Base-by-base conservation (phyloP, 1,140 invertebrate species). In the Lanistes nyassanus region DNA sequence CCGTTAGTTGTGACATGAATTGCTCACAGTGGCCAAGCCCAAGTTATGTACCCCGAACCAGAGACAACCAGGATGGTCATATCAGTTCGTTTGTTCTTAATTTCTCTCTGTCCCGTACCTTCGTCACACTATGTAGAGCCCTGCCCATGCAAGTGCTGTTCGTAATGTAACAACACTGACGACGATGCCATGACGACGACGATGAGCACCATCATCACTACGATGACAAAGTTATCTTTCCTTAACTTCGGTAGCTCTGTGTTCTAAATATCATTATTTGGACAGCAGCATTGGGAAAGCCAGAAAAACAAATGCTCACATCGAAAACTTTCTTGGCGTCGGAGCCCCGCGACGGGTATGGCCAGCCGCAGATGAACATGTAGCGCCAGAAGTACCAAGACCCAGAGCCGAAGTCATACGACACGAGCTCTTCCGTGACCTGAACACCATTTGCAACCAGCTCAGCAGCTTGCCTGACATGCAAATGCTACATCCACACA, bases 321-420 rank as follows among this genome's bases (percentile, higher is more conserved):
- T 56, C 21, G 47, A 78, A 75, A 0, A 75, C 67, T 16, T 26
- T 29, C 19, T 21, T 29, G 6, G 77, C 77, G 56, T 70, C 62
- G 16, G 23, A 36, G 3, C 69, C 74, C 26, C 34, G 42, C 36
- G 55, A 60, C 21, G 56, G 56, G 29, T 37, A 74, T 6, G 76
- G 76, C 71, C 71, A 77, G 6, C 76, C 55, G 64, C 76, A 69
- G 29, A 74, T 51, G 26, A 62, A 60, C 71, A 74, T 70, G 55
- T 69, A 62, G 9, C n/a, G 34, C 71, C 65, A 64, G 31, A 37
- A 36, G 1, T 39, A n/a, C 34, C 26, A 42, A 37, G n/a, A 55
- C 16, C 85, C 78, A 11, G 21, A 56, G 88, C 80, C 42, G 89
- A 90, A 64, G 93, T 90, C 80, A 92, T 92, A 86, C 91, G 92